These are phyloP conservation scores for Poecilia gillii DNA, from an alignment of 2,797 vertebrate genomes.

Conservation along the genomic window DNA sequence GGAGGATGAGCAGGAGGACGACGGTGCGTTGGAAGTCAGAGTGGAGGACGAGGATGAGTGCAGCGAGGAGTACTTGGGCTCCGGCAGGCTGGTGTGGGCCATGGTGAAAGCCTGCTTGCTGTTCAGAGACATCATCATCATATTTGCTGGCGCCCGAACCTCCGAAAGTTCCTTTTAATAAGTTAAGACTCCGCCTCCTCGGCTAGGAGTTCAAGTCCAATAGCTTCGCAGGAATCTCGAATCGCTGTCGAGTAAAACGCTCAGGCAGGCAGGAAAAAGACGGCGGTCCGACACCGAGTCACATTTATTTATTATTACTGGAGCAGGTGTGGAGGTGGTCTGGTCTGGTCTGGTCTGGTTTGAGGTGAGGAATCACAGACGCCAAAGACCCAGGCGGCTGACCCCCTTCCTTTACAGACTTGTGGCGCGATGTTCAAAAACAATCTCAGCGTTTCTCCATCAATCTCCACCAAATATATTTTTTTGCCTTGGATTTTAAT, in stretches of 20 bases:
- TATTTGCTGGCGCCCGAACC: constrained; percentile 85
- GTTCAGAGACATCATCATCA: constrained; percentile 99
- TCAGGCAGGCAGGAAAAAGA: constrained; percentile 45
- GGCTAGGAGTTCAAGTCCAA: constrained; percentile 77
- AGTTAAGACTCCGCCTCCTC: constrained; percentile 87
- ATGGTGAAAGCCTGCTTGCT: constrained; percentile 95
- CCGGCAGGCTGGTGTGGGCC: constrained; percentile 91
- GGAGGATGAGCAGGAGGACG: constrained; percentile 88
- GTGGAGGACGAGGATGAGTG: constrained; percentile 90
- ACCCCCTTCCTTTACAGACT: constrained; percentile 49
- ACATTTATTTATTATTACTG: constrained; percentile 76
- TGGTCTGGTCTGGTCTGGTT: constrained; percentile 48
- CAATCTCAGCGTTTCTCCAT: constrained; percentile 45
- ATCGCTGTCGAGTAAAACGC: constrained; percentile 70
- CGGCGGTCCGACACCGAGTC: constrained; percentile 71
- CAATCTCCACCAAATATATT: constrained; percentile 44
- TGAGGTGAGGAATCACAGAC: constrained; percentile 52
- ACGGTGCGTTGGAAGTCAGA: constrained; percentile 83
- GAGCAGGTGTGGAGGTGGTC: constrained; percentile 52
- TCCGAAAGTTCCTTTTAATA: constrained; percentile 85
- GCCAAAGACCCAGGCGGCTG: constrained; percentile 61
- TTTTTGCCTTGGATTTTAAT: constrained; percentile 41
- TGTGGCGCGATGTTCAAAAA: constrained; percentile 57
- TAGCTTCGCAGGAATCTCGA: constrained; percentile 75
- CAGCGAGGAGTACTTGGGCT: constrained; percentile 93